Evolutionary conservation across 2,113 vertebrate species (phyloP), one percentile per base, ranked within the genome.

Genomic region (Prietella phreatophila): DNA sequence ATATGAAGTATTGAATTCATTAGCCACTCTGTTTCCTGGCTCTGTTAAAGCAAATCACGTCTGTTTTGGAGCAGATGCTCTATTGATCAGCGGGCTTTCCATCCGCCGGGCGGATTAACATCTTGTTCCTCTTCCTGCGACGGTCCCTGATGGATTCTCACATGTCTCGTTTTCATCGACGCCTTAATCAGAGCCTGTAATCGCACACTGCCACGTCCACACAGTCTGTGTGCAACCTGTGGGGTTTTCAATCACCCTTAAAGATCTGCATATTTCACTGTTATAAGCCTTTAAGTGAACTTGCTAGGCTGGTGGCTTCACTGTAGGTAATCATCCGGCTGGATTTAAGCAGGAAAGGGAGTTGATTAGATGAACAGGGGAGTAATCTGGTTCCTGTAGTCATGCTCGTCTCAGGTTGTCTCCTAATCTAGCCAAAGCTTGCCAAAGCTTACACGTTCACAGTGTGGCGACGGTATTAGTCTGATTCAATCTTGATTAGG

Each of bases 61-160:
- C 55, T 67, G 67, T 50, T 47, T 69, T 39, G 55, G 63, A 56
- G 79, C 89, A 87, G 89, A 63, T 67, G 83, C 84, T 71, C 69
- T 84, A 88, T 90, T 86, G 87, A 90, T 86, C 80, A 58, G 83
- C 2, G 22, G 42, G 27, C 58, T 78, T 81, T 17, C 79, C 69
- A 82, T 89, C 86, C 69, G 58, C 39, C n/a, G 22, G 53, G 56
- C 55, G 69, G 71, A 86, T 88, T 86, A 88, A 86, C 89, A 53
- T 67, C 76, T 78, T 80, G 65, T 83, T 90, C 53, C 53, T 86
- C 86, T 88, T 83, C 79, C 87, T 88, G 36, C 27, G 84, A 84
- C 69, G 14, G 79, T 88, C 89, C 85, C 84, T 71, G 69, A 25
- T 71, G 86, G 81, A 30, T 69, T 88, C 86, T 83, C 84, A 22